These are phyloP conservation scores for Aphelocoma californica DNA, from an alignment of 2,797 vertebrate genomes.

Conservation along the genomic window DNA sequence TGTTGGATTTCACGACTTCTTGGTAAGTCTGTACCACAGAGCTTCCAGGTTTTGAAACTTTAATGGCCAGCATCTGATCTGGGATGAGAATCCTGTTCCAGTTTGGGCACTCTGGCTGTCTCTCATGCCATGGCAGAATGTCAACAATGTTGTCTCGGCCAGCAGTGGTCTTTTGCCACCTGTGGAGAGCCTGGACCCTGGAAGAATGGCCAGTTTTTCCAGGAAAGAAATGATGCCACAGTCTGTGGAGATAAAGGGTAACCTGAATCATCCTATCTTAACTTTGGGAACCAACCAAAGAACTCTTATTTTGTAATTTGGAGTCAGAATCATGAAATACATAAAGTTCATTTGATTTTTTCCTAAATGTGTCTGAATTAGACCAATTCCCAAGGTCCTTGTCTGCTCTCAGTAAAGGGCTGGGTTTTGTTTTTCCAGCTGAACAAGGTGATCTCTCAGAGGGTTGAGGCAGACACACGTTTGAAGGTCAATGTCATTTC, in stretches of 20 bases:
- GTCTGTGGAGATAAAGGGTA: neutral
- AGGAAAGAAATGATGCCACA: neutral
- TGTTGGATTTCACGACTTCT: neutral
- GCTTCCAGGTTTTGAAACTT: neutral
- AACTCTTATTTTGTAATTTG: neutral
- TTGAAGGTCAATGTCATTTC: slow-evolving; percentile 26
- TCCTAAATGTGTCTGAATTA: neutral
- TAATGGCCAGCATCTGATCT: neutral
- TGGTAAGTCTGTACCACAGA: neutral
- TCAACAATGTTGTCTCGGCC: neutral
- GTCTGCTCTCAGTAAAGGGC: neutral
- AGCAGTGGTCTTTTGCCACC: neutral
- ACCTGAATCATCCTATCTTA: neutral
- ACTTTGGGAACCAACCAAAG: neutral
- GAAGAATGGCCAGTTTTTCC: neutral
- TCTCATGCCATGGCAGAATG: neutral
- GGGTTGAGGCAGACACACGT: neutral
- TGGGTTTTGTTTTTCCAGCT: neutral
- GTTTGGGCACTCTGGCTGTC: neutral
- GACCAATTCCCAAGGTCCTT: neutral
- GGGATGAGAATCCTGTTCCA: neutral
- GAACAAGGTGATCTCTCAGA: neutral
- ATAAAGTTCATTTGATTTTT: neutral
- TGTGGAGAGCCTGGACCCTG: neutral
- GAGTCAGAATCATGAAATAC: neutral